Conservation (phyloP, 2,797 vertebrate species). For the Gambusia yucatana region DNA sequence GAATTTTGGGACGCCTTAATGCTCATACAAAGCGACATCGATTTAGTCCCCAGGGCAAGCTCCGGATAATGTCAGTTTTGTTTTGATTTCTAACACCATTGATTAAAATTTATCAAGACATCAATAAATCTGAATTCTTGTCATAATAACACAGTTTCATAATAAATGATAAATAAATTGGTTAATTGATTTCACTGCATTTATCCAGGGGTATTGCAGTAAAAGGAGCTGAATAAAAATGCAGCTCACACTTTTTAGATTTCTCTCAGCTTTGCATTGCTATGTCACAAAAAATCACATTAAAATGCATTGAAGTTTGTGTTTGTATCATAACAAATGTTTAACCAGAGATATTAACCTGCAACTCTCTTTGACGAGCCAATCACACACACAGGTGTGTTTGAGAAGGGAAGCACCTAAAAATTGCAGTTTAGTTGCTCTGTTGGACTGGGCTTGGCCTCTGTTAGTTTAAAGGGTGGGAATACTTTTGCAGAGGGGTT, state of each 20-base stretch:
- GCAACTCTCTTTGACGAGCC: not conserved
- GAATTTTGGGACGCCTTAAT: not conserved
- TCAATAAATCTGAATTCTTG: too few relatives aligned
- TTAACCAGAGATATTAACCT: not conserved
- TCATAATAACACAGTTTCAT: too few relatives aligned
- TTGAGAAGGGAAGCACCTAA: not conserved
- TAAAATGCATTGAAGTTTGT: not conserved
- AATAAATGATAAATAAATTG: too few relatives aligned
- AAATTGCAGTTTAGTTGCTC: not conserved
- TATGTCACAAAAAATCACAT: not conserved
- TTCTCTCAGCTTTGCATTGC: not conserved
- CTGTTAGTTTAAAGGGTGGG: not conserved
- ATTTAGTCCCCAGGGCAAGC: not conserved
- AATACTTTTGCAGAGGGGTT: not conserved
- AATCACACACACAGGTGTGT: not conserved
- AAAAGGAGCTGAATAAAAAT: not conserved
- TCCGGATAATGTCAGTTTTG: too few relatives aligned
- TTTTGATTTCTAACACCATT: too few relatives aligned
- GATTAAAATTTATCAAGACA: too few relatives aligned
- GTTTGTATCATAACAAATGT: not conserved
- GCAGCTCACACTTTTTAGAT: not conserved
- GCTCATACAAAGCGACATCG: not conserved
- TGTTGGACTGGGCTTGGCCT: not conserved
- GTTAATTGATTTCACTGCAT: not conserved
- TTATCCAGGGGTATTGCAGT: not conserved